Evolutionary conservation across 2,113 vertebrate species (phyloP).

Genomic region (Serilophus lunatus): DNA sequence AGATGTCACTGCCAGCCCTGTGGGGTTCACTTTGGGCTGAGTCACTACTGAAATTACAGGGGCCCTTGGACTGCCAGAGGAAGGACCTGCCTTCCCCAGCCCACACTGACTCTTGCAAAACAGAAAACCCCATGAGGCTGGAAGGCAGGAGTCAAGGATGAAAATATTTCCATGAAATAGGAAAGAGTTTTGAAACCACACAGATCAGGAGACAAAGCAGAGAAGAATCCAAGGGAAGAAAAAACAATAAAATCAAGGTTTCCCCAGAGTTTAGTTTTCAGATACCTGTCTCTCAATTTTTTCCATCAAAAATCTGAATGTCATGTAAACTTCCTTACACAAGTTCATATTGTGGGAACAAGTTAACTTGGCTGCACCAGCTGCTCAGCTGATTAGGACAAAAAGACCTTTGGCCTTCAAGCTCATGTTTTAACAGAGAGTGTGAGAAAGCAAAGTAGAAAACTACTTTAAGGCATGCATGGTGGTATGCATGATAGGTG

Average conservation of each 20-base stretch:
- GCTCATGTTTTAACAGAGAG: too few species aligned
- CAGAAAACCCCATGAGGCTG: not conserved
- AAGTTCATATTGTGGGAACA: not conserved
- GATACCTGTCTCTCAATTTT: not conserved
- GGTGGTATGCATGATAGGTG: too few species aligned
- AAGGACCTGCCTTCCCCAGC: not conserved
- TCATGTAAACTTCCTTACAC: not conserved
- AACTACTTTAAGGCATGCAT: too few species aligned
- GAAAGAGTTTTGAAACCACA: not conserved
- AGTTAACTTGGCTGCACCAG: too few species aligned
- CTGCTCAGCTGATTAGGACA: too few species aligned
- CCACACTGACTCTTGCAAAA: not conserved
- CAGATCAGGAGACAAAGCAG: not conserved
- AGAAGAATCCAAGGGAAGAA: not conserved
- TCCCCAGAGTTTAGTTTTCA: not conserved
- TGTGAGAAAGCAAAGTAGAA: too few species aligned
- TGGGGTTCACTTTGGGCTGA: not conserved
- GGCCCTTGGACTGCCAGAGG: accelerated
- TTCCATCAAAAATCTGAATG: not conserved
- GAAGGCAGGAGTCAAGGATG: not conserved
- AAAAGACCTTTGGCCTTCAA: too few species aligned
- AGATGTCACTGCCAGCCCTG: not conserved
- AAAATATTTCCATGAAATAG: not conserved
- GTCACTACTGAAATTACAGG: not conserved
- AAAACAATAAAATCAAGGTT: not conserved